phyloP scores from a whole-genome alignment of 2,888 invertebrate genomes.

The Tetramorium bicarinatum region DNA sequence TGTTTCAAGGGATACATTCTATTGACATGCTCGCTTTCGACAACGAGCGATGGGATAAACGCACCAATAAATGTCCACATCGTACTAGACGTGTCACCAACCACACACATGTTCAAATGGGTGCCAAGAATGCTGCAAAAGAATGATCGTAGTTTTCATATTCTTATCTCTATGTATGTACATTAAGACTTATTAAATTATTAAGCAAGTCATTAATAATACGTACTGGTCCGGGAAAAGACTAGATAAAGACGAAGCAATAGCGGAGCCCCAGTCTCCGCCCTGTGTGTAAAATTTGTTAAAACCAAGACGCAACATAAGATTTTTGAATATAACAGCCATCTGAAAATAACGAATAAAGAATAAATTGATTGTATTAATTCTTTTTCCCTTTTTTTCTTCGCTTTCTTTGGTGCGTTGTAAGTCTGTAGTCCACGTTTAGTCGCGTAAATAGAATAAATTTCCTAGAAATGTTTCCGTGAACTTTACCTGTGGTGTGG shows the following conservation, averaged over 20 bases:
- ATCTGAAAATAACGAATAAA: constrained; percentile 77
- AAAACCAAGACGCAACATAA: constrained; percentile 88
- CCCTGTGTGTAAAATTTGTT: constrained; percentile 88
- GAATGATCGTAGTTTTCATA: background rate
- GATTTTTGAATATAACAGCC: constrained; percentile 86
- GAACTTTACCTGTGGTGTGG: constrained; percentile 76
- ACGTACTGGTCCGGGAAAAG: constrained; percentile 86
- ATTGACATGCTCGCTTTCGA: constrained; percentile 87
- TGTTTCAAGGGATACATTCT: constrained; percentile 87
- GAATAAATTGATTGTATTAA: background rate
- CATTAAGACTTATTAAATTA: background rate
- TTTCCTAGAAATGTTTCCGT: background rate
- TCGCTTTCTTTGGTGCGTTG: background rate
- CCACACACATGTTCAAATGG: constrained; percentile 90
- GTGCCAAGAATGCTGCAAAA: constrained; percentile 87
- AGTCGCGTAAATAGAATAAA: background rate
- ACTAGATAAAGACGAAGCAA: constrained; percentile 86
- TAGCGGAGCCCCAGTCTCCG: constrained; percentile 89
- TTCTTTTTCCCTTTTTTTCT: background rate
- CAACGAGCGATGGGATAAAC: constrained; percentile 88
- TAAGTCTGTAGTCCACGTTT: background rate
- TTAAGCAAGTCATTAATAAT: background rate
- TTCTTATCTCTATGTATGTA: background rate
- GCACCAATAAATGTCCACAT: constrained; percentile 87
- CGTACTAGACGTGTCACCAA: constrained; percentile 77